Base-by-base conservation (phyloP, 1,140 invertebrate species). In the Heliconius hewitsoni region DNA sequence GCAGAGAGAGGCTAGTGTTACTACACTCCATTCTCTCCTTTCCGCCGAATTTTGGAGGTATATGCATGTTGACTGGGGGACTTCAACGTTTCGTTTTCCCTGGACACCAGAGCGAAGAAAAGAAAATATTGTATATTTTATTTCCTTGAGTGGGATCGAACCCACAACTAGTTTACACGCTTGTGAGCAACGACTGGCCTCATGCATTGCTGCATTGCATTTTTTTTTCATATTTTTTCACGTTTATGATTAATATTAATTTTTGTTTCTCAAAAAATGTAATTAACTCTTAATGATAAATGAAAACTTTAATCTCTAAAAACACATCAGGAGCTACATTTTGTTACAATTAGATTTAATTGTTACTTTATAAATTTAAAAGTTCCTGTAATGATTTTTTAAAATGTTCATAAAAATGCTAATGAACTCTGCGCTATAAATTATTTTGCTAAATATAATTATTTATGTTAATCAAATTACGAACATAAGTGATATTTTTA, bases 211-310 rank as follows among this genome's bases (percentile, higher is more conserved):
- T 23, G 23, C 23, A 23, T 27, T n/a, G 73, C 76, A 77, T 74
- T 37, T 81, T 77, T 30, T 66, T 81, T 55, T 74, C 76, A 80
- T 74, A 57, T 80, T 80, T 77, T 80, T 76, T 71, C 79, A 66
- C 79, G 71, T 50, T 80, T 66, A 73, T 76, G 50, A 76, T 80
- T 73, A 76, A 60, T 66, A 76, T 60, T 76, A 52, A 80, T 77
- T 77, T 77, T 60, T 23, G 37, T 77, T 74, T 77, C 73, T 27
- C 70, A 52, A 13, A n/a, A 74, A 23, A 80, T 77, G 74, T 80
- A 74, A 77, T 52, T 81, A 74, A 81, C n/a, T 57, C 55, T 11
- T 73, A 73, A 81, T 81, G 76, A 76, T 73, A 80, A 73, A 39
- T 55, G 16, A 80, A 80, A 37, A 79, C 46, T 66, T n/a, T 23